Percentiles rank a stretch among this genome's conserved stretches.
phyloP scores from a whole-genome alignment of 2,888 invertebrate species.

The Agriopis leucophaearia region DNA sequence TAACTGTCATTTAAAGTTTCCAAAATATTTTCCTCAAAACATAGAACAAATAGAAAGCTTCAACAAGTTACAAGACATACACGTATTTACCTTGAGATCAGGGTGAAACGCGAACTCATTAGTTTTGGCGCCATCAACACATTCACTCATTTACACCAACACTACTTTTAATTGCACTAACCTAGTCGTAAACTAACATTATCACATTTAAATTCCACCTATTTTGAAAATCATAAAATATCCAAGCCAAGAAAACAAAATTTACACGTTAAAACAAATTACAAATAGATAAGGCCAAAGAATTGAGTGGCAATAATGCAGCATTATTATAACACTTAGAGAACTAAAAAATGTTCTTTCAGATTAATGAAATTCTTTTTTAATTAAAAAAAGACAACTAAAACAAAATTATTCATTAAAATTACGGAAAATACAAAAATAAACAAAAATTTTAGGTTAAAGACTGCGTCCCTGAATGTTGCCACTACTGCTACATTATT shows the following conservation, averaged over 20 bases:
- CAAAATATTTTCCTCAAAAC: not conserved
- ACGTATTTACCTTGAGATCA: not conserved
- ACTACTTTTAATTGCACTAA: not conserved
- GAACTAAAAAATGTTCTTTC: not conserved
- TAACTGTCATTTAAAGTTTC: too few relatives aligned
- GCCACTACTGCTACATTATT: conserved; percentile 1
- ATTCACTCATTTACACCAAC: conserved; percentile 1
- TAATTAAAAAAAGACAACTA: too few relatives aligned
- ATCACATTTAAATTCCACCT: not conserved
- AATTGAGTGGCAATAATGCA: not conserved
- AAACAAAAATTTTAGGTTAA: conserved; percentile 13
- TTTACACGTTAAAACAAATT: not conserved
- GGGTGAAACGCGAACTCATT: too few relatives aligned
- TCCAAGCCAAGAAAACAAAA: not conserved
- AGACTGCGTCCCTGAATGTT: conserved; percentile 6
- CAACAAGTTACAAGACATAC: too few relatives aligned
- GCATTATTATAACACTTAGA: not conserved
- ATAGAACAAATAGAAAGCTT: not conserved
- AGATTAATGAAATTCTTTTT: not conserved
- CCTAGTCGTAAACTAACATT: not conserved
- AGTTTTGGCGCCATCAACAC: conserved; percentile 6
- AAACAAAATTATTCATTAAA: not conserved
- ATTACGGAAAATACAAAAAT: not conserved
- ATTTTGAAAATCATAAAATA: not conserved
- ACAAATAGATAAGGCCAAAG: not conserved